Conservation (phyloP, 2,113 vertebrate species). For the Lonchura striata region DNA sequence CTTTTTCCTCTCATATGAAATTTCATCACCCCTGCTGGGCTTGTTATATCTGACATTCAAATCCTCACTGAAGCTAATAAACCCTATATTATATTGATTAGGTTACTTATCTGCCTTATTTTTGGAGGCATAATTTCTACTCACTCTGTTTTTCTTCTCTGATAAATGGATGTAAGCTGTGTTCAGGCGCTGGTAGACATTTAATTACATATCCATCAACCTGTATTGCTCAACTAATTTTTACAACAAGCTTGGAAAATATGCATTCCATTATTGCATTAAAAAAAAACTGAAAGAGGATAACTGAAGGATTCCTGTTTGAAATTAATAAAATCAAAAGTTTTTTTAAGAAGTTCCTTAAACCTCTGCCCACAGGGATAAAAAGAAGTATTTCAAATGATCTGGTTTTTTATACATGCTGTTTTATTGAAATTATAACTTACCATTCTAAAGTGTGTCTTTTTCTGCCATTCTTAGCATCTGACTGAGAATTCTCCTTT, state of each 20-base stretch:
- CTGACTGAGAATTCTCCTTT: not conserved
- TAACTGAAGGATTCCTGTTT: not conserved
- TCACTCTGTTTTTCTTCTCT: not conserved
- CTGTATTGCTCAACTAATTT: not conserved
- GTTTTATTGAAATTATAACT: not conserved
- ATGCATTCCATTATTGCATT: not conserved
- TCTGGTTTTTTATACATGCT: not conserved
- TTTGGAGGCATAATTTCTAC: not conserved
- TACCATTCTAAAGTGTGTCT: not conserved
- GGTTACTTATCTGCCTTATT: not conserved
- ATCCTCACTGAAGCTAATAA: not conserved
- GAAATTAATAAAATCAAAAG: not conserved
- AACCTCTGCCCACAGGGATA: not conserved
- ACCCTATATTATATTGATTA: constrained; percentile 38
- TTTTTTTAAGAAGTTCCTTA: not conserved
- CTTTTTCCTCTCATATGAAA: not conserved
- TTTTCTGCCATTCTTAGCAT: not conserved
- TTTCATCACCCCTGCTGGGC: not conserved
- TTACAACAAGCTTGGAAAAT: not conserved
- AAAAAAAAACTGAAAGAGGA: not conserved
- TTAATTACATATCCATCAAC: not conserved
- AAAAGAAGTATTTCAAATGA: not conserved
- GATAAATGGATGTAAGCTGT: not conserved
- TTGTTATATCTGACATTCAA: constrained; percentile 41
- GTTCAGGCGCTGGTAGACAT: not conserved